Evolutionary conservation across 2,797 vertebrate genomes (phyloP).

Genomic region (Cuniculus paca): DNA sequence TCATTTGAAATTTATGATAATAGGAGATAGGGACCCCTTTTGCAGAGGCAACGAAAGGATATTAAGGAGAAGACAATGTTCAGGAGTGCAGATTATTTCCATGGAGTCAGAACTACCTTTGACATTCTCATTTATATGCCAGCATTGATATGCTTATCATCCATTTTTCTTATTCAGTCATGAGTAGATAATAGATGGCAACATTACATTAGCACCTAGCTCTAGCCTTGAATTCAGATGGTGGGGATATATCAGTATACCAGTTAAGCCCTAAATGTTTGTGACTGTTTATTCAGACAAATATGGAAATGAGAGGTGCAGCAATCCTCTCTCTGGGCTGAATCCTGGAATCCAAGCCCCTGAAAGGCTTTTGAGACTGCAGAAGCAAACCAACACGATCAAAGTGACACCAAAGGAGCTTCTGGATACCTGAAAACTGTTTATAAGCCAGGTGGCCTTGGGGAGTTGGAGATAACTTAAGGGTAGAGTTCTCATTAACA

Average conservation of each 20-base stretch:
- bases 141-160: not conserved
- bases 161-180: not conserved
- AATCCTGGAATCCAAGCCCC: too few relatives aligned
- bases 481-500: not conserved
- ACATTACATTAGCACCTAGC: not conserved
- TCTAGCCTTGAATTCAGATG: conserved; percentile 38
- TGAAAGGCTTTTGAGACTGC: not conserved
- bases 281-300: not conserved
- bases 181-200: not conserved
- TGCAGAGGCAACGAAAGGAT: conserved; percentile 20
- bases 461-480: not conserved
- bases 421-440: not conserved
- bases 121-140: not conserved
- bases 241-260: not conserved
- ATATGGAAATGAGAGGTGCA: not conserved
- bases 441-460: not conserved
- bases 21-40: not conserved
- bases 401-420: not conserved
- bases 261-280: not conserved
- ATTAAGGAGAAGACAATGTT: not conserved
- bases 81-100: conserved; percentile 18
- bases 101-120: not conserved
- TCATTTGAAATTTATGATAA: conserved; percentile 63
- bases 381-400: not conserved
- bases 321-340: not conserved